Evolutionary conservation across 2,113 vertebrate species (phyloP), one percentile per base, ranked within the genome.

Genomic region (Aphelocoma coerulescens): DNA sequence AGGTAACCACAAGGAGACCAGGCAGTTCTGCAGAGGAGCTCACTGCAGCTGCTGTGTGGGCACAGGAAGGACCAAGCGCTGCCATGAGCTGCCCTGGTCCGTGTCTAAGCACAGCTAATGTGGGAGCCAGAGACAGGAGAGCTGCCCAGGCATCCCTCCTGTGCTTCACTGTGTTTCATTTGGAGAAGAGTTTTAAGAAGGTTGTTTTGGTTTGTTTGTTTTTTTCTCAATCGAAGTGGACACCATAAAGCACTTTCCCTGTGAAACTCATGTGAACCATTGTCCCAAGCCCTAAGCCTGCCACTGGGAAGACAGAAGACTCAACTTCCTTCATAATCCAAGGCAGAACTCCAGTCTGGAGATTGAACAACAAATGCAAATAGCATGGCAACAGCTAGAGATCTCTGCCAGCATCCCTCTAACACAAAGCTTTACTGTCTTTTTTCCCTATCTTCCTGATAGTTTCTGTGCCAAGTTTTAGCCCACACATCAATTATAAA

Each of bases 401-500:
- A 24, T 66, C 84, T 83, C 74, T 84, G 79, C 77, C 63, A 80
- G 83, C 35, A 86, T 17, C 78, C 67, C 57, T 61, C 54, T 20
- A 46, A 81, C 51, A 95, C 77, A 97, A 93, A 94, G 96, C 83
- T 80, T 82, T 72, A 72, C 84, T 97, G 91, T 94, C 71, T 93
- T 27, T 82, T 88, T 67, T 16, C 20, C 33, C 35, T 54, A 86
- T 82, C 72, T 77, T 86, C 85, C 89, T 92, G 82, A 92, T 79
- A 93, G 76, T 75, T 84, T 85, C 88, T 84, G 88, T 77, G 90
- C 82, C 88, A 96, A 94, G 92, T 75, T 92, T 83, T 77, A 92
- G 88, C 96, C 96, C 90, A 96, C 93, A 68, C 85, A 89, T 61
- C 85, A 92, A 93, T 95, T 96, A 93, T 37, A 39, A 94, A 95